Evolutionary conservation across 2,888 invertebrate genomes (phyloP), one percentile per base, ranked within the genome.

Genomic region (Auanema freiburgensis): DNA sequence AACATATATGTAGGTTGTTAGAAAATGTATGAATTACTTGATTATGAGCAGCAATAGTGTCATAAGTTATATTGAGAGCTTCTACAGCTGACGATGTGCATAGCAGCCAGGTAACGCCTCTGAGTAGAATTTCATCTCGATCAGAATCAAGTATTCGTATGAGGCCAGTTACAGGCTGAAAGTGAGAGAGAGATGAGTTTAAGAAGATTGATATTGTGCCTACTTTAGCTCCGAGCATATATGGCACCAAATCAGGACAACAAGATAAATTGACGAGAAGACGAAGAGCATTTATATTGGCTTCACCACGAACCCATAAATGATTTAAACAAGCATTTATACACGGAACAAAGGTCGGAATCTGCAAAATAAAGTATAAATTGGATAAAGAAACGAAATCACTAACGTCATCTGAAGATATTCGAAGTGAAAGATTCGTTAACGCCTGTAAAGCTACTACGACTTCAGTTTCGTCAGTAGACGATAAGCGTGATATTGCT

Each of bases 201-300:
- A n/a, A 46, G 12, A 49, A 16, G 51, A 63, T 6, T 62, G 52
- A 59, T 24, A 23, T 52, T 21, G 11, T 6, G 12, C 40, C 70
- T 80, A 88, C 88, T 86, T 88, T 87, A 49, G 88, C 87, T 65
- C 88, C 88, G 54, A 88, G 83, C 43, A 88, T 83, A 74, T 87
- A 86, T 8, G 88, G 88, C 52, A 88, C 86, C 86, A 88, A 87
- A 65, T 87, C 87, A 66, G 87, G 85, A 81, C 88, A 88, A 67
- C 87, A 87, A 11, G 88, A 87, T 5, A 89, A 83, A 80, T 89
- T 89, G 59, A 88, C 87, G 49, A 89, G 85, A 40, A 88, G 84
- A 73, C 88, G 87, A 21, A 88, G 83, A 1, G 88, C 85, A 62
- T 80, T 74, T 40, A 80, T 63, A 56, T 79, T 80, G 21, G 74